Percentiles rank a stretch among this genome's conserved stretches.
phyloP scores from a whole-genome alignment of 2,888 invertebrate species.

The Polymixis flavicincta region DNA sequence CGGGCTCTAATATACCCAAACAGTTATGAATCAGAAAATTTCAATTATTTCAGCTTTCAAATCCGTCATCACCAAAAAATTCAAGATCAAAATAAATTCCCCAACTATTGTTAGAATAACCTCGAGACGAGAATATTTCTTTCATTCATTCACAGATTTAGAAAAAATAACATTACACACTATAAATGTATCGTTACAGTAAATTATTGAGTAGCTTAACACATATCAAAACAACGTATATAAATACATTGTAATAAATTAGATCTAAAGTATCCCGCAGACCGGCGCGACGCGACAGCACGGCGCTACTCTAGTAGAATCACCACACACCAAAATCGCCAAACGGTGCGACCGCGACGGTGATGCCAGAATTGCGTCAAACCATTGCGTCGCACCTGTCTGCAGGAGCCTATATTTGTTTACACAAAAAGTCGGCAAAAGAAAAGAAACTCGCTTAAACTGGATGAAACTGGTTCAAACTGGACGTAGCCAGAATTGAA shows the following conservation, averaged over 20 bases:
- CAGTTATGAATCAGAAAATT: too few species aligned
- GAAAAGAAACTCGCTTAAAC: constrained; percentile 44
- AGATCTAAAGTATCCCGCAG: background rate
- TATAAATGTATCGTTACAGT: constrained; percentile 10
- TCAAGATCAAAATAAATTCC: constrained; percentile 27
- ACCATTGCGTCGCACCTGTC: too few species aligned
- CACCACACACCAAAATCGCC: too few species aligned
- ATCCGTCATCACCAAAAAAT: background rate
- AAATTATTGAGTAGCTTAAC: constrained; percentile 37
- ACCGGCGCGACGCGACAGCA: too few species aligned
- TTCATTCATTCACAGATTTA: constrained; percentile 48
- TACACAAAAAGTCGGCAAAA: constrained; percentile 40
- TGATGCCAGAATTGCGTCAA: too few species aligned
- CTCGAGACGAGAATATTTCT: constrained; percentile 31
- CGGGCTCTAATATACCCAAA: too few species aligned
- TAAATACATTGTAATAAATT: constrained; percentile 46
- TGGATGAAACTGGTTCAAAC: constrained; percentile 45
- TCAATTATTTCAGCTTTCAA: background rate
- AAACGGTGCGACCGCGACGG: too few species aligned
- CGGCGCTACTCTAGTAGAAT: too few species aligned
- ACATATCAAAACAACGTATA: constrained; percentile 39
- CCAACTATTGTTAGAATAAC: constrained; percentile 41
- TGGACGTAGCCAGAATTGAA: constrained; percentile 37
- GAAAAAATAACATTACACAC: constrained; percentile 15
- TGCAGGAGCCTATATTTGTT: constrained; percentile 20